These are phyloP conservation scores for Meandrusa payeni DNA, from an alignment of 2,888 invertebrate species.

Conservation along the genomic window DNA sequence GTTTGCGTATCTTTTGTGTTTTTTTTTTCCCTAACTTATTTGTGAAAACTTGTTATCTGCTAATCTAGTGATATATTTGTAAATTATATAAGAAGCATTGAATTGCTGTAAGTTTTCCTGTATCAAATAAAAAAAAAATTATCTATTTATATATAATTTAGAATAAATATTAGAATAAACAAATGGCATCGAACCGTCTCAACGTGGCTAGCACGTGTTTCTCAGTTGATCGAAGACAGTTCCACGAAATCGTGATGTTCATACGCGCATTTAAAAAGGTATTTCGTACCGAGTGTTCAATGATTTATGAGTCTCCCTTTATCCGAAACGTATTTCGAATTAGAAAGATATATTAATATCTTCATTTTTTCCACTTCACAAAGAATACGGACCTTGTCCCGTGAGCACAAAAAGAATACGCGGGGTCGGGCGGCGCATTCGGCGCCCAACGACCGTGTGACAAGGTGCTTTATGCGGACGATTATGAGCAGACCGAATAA, in stretches of 20 bases:
- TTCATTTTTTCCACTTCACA: conserved; percentile 79
- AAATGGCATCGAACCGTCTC: too few relatives aligned
- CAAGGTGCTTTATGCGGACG: conserved; percentile 80
- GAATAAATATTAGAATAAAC: too few relatives aligned
- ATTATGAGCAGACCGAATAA: conserved; percentile 78
- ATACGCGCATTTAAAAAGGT: conserved; percentile 62
- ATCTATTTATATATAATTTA: too few relatives aligned
- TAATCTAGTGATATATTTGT: too few relatives aligned
- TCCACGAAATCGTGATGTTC: conserved; percentile 67
- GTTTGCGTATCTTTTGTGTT: too few relatives aligned
- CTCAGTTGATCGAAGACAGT: conserved; percentile 58
- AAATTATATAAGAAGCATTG: too few relatives aligned
- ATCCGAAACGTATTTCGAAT: conserved; percentile 79
- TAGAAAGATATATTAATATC: conserved; percentile 81
- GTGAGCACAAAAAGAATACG: conserved; percentile 71
- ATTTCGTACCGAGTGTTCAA: conserved; percentile 61
- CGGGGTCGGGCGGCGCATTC: conserved; percentile 68
- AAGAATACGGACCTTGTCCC: conserved; percentile 69
- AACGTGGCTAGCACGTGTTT: conserved; percentile 13
- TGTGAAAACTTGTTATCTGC: too few relatives aligned
- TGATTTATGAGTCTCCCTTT: conserved; percentile 77
- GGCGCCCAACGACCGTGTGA: conserved; percentile 80
- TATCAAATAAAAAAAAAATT: too few relatives aligned
- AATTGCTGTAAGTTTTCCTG: too few relatives aligned
- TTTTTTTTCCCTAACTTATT: too few relatives aligned